Base-by-base conservation (phyloP, 1,140 invertebrate genomes). In the Drosophila elegans region DNA sequence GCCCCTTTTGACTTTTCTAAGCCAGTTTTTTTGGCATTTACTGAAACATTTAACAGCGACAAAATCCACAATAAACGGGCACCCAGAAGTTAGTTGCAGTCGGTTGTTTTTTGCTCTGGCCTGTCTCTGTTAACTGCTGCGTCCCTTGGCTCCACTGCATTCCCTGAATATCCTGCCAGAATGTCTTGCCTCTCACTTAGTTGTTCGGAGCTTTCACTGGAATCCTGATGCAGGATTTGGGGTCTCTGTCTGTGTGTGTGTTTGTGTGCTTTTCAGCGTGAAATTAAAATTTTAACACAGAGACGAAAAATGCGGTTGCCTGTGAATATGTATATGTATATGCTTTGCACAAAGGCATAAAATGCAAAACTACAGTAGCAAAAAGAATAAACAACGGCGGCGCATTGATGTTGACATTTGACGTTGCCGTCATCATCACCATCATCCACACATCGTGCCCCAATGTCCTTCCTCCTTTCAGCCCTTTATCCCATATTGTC, bases 351-450 rank as follows among this genome's bases (percentile, higher is more conserved):
- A 67, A 52, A 64, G 49, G 59, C 39, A 52, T 48, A 32, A 46
- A 59, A 57, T 54, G 44, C 74, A 71, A 59, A 73, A 71, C 51
- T 78, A 57, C 71, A 84, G 81, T 79, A 75, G 74, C 81, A 73
- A 81, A 74, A 83, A 73, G 59, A 45, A 57, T 49, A 57, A 76
- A 80, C 81, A 81, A 55, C 52, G 64, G 66, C 53, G 74, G 72
- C 69, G 72, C 69, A 74, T 88, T 82, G 71, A 81, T 88, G 83
- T 88, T 86, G 83, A 86, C 83, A 86, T 86, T 86, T 86, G 83
- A 79, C 83, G 79, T 69, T 75, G 82, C 66, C 76, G 49, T 52
- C 48, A 60, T 80, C 81, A 64, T 73, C 74, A 57, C 74, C 73
- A 48, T 55, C 69, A 39, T 64, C 52, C 60, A 64, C 46, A 74